Conservation (phyloP, 1,140 invertebrate species). For the Platorchestia sp. region DNA sequence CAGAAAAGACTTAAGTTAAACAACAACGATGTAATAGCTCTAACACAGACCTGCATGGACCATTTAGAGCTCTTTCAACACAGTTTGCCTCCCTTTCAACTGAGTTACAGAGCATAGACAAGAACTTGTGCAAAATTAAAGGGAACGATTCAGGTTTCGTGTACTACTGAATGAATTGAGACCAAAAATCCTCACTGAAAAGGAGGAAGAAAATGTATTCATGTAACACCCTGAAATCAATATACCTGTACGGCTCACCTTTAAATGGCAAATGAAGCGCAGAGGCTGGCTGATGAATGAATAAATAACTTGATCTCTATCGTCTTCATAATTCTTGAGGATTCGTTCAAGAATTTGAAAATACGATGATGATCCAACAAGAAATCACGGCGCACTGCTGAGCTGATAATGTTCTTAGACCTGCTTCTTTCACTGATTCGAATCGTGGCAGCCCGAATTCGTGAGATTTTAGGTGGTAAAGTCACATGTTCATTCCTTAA, state of each 20-base stretch:
- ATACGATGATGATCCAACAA: not conserved
- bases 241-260: not conserved
- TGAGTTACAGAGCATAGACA: not conserved
- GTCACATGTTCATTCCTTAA: not conserved
- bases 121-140: not conserved
- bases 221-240: not conserved
- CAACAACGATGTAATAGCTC: not conserved
- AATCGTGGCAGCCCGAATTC: not conserved
- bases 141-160: not conserved
- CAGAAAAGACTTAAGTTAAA: not conserved
- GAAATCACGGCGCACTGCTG: not conserved
- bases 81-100: not conserved
- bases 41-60: not conserved
- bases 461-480: not conserved
- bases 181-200: not conserved
- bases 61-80: not conserved
- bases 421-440: not conserved
- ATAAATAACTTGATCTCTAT: not conserved
- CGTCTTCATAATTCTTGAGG: slow-evolving; percentile 5
- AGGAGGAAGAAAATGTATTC: not conserved
- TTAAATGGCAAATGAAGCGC: not conserved
- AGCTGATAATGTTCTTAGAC: not conserved
- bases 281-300: not conserved
- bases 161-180: not conserved
- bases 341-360: slow-evolving; percentile 22